Base-by-base conservation (phyloP, 2,113 vertebrate species). In the Saguinus midas region DNA sequence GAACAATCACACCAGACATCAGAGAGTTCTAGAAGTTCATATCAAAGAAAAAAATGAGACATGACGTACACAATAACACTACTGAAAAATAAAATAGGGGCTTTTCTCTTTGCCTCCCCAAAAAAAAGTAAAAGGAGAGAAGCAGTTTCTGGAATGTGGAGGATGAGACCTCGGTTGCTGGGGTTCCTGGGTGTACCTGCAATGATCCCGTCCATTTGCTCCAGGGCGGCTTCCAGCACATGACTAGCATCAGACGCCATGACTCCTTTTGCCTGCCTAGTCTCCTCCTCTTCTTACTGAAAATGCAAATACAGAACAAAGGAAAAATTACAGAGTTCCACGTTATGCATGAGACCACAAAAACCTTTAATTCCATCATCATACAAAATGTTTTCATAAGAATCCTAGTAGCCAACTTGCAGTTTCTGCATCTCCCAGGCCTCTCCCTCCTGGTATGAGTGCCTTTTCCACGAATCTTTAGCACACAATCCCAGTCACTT, bases 201-300 rank as follows among this genome's bases (percentile, higher is more conserved):
- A 96, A 99, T 99, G 97, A 99, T 99, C 95, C 99, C 99, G 82
- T 99, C 99, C 99, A 99, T 99, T 98, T 99, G 99, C 97, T 99
- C 99, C 97, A 99, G 98, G 94, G 99, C 99, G 80, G 99, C 99
- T 98, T 99, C 99, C 95, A 99, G 98, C 97, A 98, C 98, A 16
- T 99, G 99, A 96, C 99, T 99, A 58, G 99, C 99, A 40, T 99
- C 98, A 73, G 99, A 99, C 80, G 99, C 98, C 99, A 99, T 99
- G 97, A 48, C 84, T 81, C 72, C 50, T 97, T 66, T 81, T 85
- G 61, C 70, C 97, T 97, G 58, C 87, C 96, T 57, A 66, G 95
- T 52, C 37, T 95, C 79, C 32, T 50, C 64, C 92, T 88, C 50
- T 95, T 95, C 90, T 89, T 75, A 95, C 98, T 98, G 94, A 97